Evolutionary conservation across 1,140 invertebrate species (phyloP).

Genomic region (Heliconius hewitsoni): DNA sequence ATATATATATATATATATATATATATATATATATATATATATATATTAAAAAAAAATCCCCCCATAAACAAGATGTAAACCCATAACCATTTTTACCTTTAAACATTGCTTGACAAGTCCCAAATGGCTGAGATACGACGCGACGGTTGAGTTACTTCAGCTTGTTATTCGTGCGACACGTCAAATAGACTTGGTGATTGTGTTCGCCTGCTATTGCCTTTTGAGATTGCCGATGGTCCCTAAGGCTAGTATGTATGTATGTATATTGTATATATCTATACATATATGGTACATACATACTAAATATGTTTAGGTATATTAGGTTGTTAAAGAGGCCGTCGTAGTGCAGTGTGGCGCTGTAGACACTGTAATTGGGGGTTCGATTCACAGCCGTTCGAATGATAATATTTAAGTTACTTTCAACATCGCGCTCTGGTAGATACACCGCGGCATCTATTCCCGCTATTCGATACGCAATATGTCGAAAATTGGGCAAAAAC

Average conservation of each 20-base stretch:
- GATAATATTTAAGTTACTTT: too few relatives aligned
- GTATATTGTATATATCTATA: not conserved
- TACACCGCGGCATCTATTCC: too few relatives aligned
- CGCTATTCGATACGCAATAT: too few relatives aligned
- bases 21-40: too few relatives aligned
- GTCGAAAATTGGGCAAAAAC: too few relatives aligned
- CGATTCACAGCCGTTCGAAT: too few relatives aligned
- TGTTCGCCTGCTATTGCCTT: not conserved
- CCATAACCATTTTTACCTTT: not conserved
- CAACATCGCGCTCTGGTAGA: too few relatives aligned
- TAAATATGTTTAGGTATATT: too few relatives aligned
- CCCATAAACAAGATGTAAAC: not conserved
- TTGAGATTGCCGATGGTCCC: constrained; percentile 5
- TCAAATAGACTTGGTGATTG: constrained; percentile 8
- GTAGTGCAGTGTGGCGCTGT: not conserved
- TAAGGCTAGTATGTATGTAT: not conserved
- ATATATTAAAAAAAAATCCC: not conserved
- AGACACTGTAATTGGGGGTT: too few relatives aligned
- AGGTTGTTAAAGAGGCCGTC: not conserved
- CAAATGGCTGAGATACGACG: not conserved
- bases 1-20: too few relatives aligned
- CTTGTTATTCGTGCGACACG: constrained; percentile 4
- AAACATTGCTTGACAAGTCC: not conserved
- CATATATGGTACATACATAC: too few relatives aligned
- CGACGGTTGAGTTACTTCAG: constrained; percentile 1